Conservation (phyloP, 2,888 invertebrate genomes). For the Megamerina dolium region DNA sequence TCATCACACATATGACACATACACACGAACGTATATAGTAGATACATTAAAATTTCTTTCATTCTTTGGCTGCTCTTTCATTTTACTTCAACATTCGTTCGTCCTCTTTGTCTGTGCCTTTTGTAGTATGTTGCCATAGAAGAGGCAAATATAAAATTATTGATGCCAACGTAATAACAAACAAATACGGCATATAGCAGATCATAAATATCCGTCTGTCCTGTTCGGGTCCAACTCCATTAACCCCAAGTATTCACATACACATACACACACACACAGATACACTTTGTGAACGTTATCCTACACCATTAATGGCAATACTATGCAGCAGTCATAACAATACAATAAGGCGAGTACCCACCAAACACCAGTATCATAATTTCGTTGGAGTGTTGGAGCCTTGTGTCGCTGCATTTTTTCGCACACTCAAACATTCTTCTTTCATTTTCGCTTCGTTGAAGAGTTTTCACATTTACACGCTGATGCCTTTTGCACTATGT, state of each 20-base stretch:
- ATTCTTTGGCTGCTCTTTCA: no score
- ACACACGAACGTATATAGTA: no score
- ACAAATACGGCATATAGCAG: constrained; percentile 20
- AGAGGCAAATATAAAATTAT: constrained; percentile 18
- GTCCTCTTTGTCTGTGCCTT: no score
- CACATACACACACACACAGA: not conserved
- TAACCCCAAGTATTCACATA: constrained; percentile 6
- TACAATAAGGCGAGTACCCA: no score
- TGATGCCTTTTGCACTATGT: not conserved
- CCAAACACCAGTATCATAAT: not conserved
- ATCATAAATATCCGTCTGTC: constrained; percentile 19
- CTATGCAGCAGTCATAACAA: not conserved
- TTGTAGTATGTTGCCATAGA: not conserved
- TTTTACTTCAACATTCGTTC: no score
- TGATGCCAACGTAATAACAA: constrained; percentile 19
- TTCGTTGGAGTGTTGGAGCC: not conserved
- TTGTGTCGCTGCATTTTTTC: constrained; percentile 3
- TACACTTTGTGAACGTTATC: no score
- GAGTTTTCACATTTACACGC: not conserved
- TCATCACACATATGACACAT: constrained; percentile 2
- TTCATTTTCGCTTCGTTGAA: not conserved
- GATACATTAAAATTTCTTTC: no score
- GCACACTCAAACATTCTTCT: no score
- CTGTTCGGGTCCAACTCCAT: not conserved
- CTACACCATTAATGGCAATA: not conserved